Evolutionary conservation across 2,797 vertebrate genomes (phyloP).

Genomic region (Darevskia nairensis): DNA sequence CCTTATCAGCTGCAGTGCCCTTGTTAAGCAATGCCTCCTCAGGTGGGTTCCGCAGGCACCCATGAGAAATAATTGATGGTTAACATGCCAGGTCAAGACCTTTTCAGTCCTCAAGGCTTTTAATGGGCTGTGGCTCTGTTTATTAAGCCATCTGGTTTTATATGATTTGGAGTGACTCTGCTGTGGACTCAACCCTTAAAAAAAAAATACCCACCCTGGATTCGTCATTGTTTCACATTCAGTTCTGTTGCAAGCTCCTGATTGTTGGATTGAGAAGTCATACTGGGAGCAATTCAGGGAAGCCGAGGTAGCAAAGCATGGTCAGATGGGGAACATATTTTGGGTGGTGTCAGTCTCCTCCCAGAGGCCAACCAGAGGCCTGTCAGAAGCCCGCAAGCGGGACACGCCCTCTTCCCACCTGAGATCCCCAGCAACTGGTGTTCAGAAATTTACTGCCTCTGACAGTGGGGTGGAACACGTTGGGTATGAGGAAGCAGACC

Average conservation of each 20-base stretch:
- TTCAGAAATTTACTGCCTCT: no score
- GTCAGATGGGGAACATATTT: background rate
- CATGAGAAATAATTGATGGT: background rate
- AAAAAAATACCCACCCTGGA: background rate
- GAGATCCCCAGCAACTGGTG: no score
- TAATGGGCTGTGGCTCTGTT: background rate
- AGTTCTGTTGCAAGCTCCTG: background rate
- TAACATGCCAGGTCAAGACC: background rate
- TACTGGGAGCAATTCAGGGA: background rate
- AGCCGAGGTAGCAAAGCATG: background rate
- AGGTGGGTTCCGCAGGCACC: background rate
- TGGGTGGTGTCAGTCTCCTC: background rate
- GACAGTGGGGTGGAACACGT: no score
- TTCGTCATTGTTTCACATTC: background rate
- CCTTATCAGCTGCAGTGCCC: no score
- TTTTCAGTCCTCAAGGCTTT: background rate
- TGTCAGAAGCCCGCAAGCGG: no score
- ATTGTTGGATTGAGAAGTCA: background rate
- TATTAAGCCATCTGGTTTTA: background rate
- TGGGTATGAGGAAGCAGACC: no score
- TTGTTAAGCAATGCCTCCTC: background rate
- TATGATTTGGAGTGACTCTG: background rate
- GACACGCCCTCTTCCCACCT: no score
- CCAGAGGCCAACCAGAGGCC: no score
- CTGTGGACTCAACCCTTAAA: background rate